Conservation (phyloP, 2,113 vertebrate species). For the Ammospiza caudacuta region DNA sequence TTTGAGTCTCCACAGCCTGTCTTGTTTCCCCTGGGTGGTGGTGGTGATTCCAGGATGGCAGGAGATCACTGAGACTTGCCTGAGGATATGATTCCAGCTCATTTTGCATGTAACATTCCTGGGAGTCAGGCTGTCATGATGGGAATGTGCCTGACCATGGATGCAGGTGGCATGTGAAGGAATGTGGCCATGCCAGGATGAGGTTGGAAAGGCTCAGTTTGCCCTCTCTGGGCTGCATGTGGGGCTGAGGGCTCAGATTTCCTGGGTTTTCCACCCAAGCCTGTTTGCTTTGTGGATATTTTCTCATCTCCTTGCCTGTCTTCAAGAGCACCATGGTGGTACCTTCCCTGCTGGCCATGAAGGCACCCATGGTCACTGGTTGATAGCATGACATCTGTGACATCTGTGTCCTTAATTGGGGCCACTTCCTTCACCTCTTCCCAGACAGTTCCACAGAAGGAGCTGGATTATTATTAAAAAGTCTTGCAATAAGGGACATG, state of each 20-base stretch:
- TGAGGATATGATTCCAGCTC: background rate
- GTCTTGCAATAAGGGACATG: background rate
- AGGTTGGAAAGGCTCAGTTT: background rate
- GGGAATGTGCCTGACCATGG: background rate
- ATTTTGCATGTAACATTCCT: conserved; percentile 52
- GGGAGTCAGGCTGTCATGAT: background rate
- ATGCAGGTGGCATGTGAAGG: conserved; percentile 48
- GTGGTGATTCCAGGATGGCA: background rate
- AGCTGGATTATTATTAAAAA: background rate
- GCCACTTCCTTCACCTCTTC: conserved; percentile 48
- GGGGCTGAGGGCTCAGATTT: background rate
- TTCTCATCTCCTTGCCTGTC: background rate
- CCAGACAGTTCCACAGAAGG: background rate
- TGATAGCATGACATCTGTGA: conserved; percentile 5
- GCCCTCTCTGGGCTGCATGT: conserved; percentile 41
- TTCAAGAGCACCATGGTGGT: background rate
- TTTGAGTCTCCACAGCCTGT: background rate
- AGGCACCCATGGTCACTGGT: background rate
- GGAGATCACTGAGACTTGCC: background rate
- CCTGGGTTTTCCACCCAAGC: background rate
- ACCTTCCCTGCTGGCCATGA: background rate
- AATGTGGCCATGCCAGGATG: background rate
- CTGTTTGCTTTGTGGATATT: background rate
- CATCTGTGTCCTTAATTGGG: conserved; percentile 45
- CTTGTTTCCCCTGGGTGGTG: background rate